Base-by-base conservation (phyloP, 2,797 vertebrate species). In the Halcyon leucocephala region DNA sequence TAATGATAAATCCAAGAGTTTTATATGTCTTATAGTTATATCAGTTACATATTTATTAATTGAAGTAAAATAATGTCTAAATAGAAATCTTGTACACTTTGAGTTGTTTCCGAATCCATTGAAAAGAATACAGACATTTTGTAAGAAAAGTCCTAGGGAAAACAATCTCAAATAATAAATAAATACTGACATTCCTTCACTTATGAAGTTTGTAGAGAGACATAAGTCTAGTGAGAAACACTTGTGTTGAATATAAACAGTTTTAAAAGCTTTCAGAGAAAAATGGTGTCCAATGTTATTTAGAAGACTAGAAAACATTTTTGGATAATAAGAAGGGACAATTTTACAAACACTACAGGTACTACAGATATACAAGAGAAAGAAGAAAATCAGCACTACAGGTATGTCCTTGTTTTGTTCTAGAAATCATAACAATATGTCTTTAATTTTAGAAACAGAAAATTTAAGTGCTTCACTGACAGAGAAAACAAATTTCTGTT, bases 81-180 rank as follows among this genome's bases (percentile, higher is more conserved):
- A 54, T 13, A 67, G 19, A 69, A 60, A 70, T 51, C 19, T 6
- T 60, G 5, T 42, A 14, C 33, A 57, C 18, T 19, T 71, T 24
- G 33, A 37, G 12, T 51, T 48, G 19, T 61, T 15, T 82, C n/a
- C 10, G 65, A 77, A 55, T 41, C 15, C 28, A 21, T 7, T 73
- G 33, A 57, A 86, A 81, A 73, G 9, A 66, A 73, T n/a, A 13
- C 3, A 65, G 22, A 26, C 5, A 28, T 51, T 90, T 65, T 11
- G 55, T 29, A 51, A n/a, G 8, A 61, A 92, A 80, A 69, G 28
- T 76, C 77, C 25, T 82, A 74, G 41, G 42, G 49, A 89, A 95
- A 94, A 82, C 70, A 76, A 78, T 88, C n/a, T 76, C 46, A 79
- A 87, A 28, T n/a, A 96, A 87, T 89, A 94, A 85, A 93, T 79